phyloP scores from a whole-genome alignment of 2,888 invertebrate species.

The Lagria hirta region DNA sequence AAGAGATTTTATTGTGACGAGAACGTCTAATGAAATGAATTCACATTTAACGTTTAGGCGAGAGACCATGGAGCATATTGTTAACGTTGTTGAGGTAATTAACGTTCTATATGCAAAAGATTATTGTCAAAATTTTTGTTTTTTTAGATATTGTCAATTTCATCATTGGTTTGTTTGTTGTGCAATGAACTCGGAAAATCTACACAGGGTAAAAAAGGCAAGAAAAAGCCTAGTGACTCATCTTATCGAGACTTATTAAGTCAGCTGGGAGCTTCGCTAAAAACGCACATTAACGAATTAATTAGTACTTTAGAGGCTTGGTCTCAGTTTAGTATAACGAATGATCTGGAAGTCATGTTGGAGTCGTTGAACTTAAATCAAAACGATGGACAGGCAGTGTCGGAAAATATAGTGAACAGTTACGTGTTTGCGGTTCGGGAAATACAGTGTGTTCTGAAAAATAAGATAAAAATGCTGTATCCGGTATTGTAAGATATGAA shows the following conservation, averaged over 20 bases:
- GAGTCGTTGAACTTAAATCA: slow-evolving; percentile 50
- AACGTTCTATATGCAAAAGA: slow-evolving; percentile 26
- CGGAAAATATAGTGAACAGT: slow-evolving; percentile 56
- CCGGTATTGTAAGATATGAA: slow-evolving; percentile 12
- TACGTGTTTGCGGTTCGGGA: slow-evolving; percentile 58
- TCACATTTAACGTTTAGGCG: slow-evolving; percentile 53
- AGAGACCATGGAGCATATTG: slow-evolving; percentile 59
- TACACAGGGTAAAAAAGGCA: slow-evolving; percentile 59
- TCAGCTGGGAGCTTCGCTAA: slow-evolving; percentile 29
- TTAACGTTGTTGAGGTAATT: slow-evolving; percentile 66
- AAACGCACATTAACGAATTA: slow-evolving; percentile 49
- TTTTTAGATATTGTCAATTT: slow-evolving; percentile 62
- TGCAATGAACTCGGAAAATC: slow-evolving; percentile 59
- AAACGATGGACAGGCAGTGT: slow-evolving; percentile 54
- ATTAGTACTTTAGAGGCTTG: slow-evolving; percentile 55
- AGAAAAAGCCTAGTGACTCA: slow-evolving; percentile 57
- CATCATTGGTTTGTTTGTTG: slow-evolving; percentile 60
- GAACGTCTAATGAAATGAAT: slow-evolving; percentile 44
- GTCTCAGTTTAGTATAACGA: slow-evolving; percentile 49
- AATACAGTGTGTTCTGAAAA: slow-evolving; percentile 58
- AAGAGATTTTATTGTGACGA: slow-evolving; percentile 24
- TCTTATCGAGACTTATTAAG: slow-evolving; percentile 42
- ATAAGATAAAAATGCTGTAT: slow-evolving; percentile 57
- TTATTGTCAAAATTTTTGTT: slow-evolving; percentile 19
- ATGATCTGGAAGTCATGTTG: slow-evolving; percentile 52